phyloP scores from a whole-genome alignment of 2,888 invertebrate genomes.

The Leucania comma region DNA sequence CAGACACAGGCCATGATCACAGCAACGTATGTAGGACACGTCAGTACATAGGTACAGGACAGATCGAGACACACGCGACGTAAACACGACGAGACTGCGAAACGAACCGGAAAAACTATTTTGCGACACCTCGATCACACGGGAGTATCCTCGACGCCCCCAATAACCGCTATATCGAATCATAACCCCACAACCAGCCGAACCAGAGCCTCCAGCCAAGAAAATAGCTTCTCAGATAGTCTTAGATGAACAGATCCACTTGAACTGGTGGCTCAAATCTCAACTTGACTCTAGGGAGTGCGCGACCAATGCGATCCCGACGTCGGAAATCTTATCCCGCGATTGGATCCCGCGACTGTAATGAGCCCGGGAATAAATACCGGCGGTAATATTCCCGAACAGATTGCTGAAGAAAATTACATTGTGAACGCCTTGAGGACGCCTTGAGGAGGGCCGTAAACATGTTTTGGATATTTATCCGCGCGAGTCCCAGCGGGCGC shows the following conservation, averaged over 20 bases:
- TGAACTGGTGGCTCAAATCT: conserved; percentile 71
- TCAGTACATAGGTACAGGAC: neutral
- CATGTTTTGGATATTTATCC: conserved; percentile 73
- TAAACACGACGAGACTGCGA: conserved; percentile 70
- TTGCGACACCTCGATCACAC: conserved; percentile 80
- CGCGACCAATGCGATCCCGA: conserved; percentile 79
- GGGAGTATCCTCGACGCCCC: conserved; percentile 74
- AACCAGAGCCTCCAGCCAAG: conserved; percentile 49
- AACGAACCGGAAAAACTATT: conserved; percentile 83
- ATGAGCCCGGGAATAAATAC: conserved; percentile 85
- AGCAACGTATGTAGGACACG: neutral
- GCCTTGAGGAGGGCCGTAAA: conserved; percentile 61
- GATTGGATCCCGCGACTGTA: conserved; percentile 82
- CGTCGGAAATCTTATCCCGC: conserved; percentile 70
- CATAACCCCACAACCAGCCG: conserved; percentile 70
- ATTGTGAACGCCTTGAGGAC: conserved; percentile 70
- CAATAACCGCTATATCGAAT: conserved; percentile 85
- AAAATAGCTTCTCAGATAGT: conserved; percentile 33
- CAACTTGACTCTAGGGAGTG: conserved; percentile 79
- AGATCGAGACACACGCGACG: conserved; percentile 44
- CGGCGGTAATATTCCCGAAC: conserved; percentile 76
- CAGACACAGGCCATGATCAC: neutral
- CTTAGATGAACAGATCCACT: conserved; percentile 51
- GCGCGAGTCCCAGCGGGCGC: conserved; percentile 48
- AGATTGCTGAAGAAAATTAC: conserved; percentile 79